These are phyloP conservation scores for Himalopsyche tibetana DNA, from an alignment of 2,888 invertebrate genomes.

Conservation along the genomic window DNA sequence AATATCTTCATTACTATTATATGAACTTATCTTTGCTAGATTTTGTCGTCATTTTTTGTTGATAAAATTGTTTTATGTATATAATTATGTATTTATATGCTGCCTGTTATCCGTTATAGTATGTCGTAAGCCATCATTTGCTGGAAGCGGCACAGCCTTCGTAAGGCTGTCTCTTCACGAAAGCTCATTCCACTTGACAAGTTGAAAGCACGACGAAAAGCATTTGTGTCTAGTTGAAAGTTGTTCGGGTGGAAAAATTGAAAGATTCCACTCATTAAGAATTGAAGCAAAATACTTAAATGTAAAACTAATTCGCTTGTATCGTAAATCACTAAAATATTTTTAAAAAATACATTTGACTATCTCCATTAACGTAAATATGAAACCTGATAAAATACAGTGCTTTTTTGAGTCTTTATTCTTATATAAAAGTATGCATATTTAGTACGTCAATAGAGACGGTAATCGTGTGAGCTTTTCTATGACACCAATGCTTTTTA, in stretches of 20 bases:
- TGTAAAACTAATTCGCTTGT: background rate
- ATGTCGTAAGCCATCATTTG: background rate
- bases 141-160: constrained; percentile 11
- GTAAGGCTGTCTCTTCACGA: constrained; percentile 54
- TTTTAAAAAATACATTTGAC: background rate
- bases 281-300: constrained; percentile 13
- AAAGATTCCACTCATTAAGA: constrained; percentile 48
- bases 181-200: constrained; percentile 59
- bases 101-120: background rate
- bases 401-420: too few relatives aligned
- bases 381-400: background rate
- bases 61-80: too few relatives aligned
- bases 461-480: too few relatives aligned
- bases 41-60: too few relatives aligned
- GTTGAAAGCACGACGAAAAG: constrained; percentile 61
- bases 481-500: too few relatives aligned
- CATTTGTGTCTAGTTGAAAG: constrained; percentile 53
- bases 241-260: constrained; percentile 60
- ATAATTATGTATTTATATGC: too few relatives aligned
- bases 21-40: too few relatives aligned
- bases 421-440: too few relatives aligned
- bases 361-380: background rate
- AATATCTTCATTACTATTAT: too few relatives aligned
- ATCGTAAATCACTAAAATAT: background rate
- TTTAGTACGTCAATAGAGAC: too few relatives aligned